Evolutionary conservation across 2,888 invertebrate genomes (phyloP), one percentile per base, ranked within the genome.

Genomic region (Ariolimax columbianus): DNA sequence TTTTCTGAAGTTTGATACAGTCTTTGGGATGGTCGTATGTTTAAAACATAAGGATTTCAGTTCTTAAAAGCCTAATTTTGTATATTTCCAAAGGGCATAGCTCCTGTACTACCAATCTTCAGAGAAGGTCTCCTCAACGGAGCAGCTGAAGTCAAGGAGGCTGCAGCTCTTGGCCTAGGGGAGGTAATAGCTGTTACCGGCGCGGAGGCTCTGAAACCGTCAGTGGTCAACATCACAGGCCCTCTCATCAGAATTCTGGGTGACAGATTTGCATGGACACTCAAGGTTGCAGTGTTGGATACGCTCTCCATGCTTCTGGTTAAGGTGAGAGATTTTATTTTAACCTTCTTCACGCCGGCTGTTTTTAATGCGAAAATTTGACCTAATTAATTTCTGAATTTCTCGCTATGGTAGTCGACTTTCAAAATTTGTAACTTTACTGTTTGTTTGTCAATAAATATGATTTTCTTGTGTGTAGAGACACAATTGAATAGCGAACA

Each of bases 201-300:
- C 88, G 96, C 98, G 0, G 95, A 96, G 82, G 97, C 98, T 9
- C 95, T 99, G 84, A 98, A 98, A 94, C 97, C 98, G 0, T 98
- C 98, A 78, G 99, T 99, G 6, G 97, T 99, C 87, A 97, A 98
- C 93, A 98, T 99, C 91, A 99, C 99, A 7, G 99, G 99, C 0
- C 99, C 99, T 0, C 95, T 99, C 88, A 99, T 99, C 95, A 96
- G 99, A 91, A 98, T 99, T 94, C 96, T 99, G 82, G 99, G 99
- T 19, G 98, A 98, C 94, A 96, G 99, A 87, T 99, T 98, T 94
- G 97, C 97, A 92, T 96, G 97, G 92, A 97, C 97, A 91, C 98
- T 99, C 0, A 99, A 99, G 94, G 97, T 98, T 0, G 98, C 99
- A 51, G 98, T 99, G 55, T 95, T 99, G 43, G 98, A 99, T 94